Evolutionary conservation across 2,797 vertebrate genomes (phyloP).

Genomic region (Tapera naevia): DNA sequence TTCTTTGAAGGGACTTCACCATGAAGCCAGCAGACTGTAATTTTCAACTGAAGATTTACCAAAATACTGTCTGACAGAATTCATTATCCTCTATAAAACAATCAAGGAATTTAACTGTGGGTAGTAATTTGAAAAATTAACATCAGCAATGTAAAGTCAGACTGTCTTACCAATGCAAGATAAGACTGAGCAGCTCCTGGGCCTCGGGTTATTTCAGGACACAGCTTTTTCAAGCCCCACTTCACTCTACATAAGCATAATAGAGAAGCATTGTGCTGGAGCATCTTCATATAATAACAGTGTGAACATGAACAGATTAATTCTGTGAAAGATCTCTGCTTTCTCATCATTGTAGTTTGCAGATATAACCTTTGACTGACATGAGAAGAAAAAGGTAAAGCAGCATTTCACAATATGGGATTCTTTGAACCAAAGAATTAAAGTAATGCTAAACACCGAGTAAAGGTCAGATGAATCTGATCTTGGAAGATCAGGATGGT

Average conservation of each 20-base stretch:
- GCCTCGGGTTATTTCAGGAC: neutral
- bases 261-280: neutral
- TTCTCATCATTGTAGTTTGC: neutral
- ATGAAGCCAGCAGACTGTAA: neutral
- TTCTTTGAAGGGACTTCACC: neutral
- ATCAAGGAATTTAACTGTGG: neutral
- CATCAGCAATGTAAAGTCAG: neutral
- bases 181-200: neutral
- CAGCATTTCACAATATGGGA: neutral
- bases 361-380: neutral
- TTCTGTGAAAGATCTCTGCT: neutral
- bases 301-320: neutral
- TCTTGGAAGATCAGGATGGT: neutral
- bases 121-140: constrained; percentile 13
- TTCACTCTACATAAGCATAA: neutral
- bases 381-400: neutral
- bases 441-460: neutral
- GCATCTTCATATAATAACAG: neutral
- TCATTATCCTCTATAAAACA: neutral
- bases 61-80: neutral
- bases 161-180: neutral
- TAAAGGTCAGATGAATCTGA: neutral
- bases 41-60: neutral
- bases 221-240: neutral
- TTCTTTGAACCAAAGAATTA: constrained; percentile 16